A percentile compares a stretch with the other conserved stretches of the same genome.
These are phyloP conservation scores for Gorsachius goisagi DNA, from an alignment of 2,113 vertebrate genomes.

Conservation along the genomic window DNA sequence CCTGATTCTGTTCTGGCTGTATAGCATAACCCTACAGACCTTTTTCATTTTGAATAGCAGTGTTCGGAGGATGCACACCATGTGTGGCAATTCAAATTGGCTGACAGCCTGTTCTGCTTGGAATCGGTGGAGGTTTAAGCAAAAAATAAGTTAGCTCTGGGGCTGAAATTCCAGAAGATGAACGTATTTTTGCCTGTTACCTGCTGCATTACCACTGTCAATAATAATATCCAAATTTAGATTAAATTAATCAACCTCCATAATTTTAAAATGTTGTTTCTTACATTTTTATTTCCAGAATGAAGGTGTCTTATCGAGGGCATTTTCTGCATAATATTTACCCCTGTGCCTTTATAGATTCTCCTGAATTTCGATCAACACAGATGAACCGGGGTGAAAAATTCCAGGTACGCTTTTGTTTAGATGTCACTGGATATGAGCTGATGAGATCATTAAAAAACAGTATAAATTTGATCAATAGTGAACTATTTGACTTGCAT, in stretches of 20 bases:
- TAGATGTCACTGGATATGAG: neutral
- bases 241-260: neutral
- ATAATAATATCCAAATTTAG: neutral
- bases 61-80: neutral
- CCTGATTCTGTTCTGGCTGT: neutral
- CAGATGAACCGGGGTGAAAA: constrained; percentile 94
- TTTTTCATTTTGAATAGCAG: neutral
- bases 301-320: constrained; percentile 96
- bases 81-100: fast-evolving
- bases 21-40: neutral
- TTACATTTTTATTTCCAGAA: constrained; percentile 79
- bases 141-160: neutral
- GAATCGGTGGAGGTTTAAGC: neutral
- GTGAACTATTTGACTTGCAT: neutral
- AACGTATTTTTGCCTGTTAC: neutral
- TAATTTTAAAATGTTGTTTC: neutral
- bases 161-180: neutral
- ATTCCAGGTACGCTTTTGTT: constrained; percentile 86
- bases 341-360: constrained; percentile 96
- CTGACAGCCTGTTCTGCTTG: neutral
- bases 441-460: neutral
- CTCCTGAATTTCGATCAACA: constrained; percentile 96
- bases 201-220: neutral
- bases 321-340: constrained; percentile 99
- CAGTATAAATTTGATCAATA: neutral